Evolutionary conservation across 2,888 invertebrate genomes (phyloP), one percentile per base, ranked within the genome.

Genomic region (Drosophila peninsularis): DNA sequence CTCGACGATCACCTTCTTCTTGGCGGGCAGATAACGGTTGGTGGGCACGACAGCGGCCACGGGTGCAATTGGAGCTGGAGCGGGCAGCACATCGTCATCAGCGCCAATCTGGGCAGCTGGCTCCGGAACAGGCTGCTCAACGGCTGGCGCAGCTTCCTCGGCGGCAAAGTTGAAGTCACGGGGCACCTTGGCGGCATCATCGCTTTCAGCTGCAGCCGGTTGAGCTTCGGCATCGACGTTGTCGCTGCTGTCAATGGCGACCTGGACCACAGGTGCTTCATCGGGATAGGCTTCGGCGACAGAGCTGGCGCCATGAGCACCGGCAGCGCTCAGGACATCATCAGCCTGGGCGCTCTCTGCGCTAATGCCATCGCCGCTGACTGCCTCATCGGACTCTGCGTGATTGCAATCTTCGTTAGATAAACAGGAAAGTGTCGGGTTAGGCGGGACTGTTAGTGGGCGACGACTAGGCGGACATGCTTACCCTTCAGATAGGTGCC

Each of bases 201-300:
- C 82, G 50, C 56, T 85, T 27, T 70, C 81, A 3, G 63, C n/a
- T 11, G 61, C 72, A 58, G 75, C 68, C 7, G 77, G 50, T 54
- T 77, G 74, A 5, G 57, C 52, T 6, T 73, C 80, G 19, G 58
- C 47, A 21, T 83, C 82, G 11, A 68, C 76, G 32, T 54, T 64
- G 55, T 73, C 73, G 49, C 53, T 67, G 62, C 65, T 62, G 17
- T 79, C 79, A 27, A 80, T 69, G 50, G 88, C 79, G 64, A 80
- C 63, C 56, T 90, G 76, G 7, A 85, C 82, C 6, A 78, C 80
- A 0, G 89, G 85, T 3, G 74, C 82, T 34, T 87, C 82, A 5
- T 82, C 89, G 39, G 92, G 92, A 68, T 91, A 92, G 36, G 92
- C 91, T 78, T 92, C 92, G 63, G 92, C 92, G 36, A 92, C 73